Conservation (phyloP, 2,888 invertebrate genomes). For the Drosophila bunnanda region DNA sequence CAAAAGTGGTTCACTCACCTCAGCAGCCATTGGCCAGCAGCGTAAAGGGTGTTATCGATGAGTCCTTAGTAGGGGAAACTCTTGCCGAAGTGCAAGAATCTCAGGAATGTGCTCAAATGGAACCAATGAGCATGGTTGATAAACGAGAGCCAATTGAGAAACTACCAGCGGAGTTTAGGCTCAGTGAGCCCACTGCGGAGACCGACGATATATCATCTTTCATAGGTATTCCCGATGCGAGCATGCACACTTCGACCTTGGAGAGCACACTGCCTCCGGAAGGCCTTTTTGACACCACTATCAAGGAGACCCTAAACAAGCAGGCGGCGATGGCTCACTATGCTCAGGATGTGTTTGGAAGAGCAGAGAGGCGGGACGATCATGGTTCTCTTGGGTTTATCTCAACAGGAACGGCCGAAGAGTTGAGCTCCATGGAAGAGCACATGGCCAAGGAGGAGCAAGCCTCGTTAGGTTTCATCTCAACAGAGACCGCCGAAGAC, state of each 20-base stretch:
- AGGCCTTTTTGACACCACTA: slow-evolving; percentile 60
- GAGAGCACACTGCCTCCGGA: slow-evolving; percentile 65
- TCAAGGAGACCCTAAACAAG: slow-evolving; percentile 71
- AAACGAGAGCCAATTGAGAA: slow-evolving; percentile 89
- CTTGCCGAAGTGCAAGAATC: slow-evolving; percentile 90
- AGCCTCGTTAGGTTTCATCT: slow-evolving; percentile 79
- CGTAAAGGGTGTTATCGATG: slow-evolving; percentile 81
- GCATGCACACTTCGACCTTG: slow-evolving; percentile 54
- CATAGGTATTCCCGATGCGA: slow-evolving; percentile 77
- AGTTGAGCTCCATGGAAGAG: slow-evolving; percentile 77
- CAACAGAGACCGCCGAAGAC: slow-evolving; percentile 82
- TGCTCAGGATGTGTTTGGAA: slow-evolving; percentile 59
- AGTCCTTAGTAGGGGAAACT: slow-evolving; percentile 87
- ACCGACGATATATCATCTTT: slow-evolving; percentile 78
- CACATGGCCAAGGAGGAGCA: slow-evolving; percentile 76
- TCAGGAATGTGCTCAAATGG: slow-evolving; percentile 89
- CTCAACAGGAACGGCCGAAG: slow-evolving; percentile 80
- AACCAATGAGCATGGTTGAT: slow-evolving; percentile 87
- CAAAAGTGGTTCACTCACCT: slow-evolving; percentile 81
- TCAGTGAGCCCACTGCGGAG: slow-evolving; percentile 36
- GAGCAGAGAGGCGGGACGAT: slow-evolving; percentile 64
- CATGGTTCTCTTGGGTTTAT: slow-evolving; percentile 78
- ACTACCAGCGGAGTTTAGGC: slow-evolving; percentile 89
- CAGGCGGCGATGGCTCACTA: slow-evolving; percentile 74
- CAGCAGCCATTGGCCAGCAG: slow-evolving; percentile 47